Conservation (phyloP, 2,888 invertebrate genomes). For the Ichneumoninae sp. region DNA sequence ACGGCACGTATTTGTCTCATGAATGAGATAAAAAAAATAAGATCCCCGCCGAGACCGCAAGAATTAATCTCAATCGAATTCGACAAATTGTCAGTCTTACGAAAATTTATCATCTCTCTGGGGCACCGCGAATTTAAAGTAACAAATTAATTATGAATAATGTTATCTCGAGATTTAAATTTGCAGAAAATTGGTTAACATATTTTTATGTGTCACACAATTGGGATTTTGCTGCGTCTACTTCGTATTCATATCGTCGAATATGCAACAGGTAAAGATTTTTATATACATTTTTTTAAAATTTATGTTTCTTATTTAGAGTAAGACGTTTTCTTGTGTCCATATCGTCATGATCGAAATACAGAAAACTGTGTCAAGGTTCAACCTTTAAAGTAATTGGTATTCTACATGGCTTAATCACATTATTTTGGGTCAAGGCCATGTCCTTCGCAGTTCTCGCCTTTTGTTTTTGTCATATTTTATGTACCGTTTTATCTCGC, state of each 20-base stretch:
- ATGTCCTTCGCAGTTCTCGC: slow-evolving; percentile 2
- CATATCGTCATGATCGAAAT: slow-evolving; percentile 5
- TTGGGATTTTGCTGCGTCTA: slow-evolving; percentile 99
- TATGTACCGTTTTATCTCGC: background rate
- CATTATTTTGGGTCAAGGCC: slow-evolving; percentile 1
- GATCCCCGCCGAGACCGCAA: background rate
- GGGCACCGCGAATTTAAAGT: background rate
- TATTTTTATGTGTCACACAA: slow-evolving; percentile 97
- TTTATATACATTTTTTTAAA: background rate
- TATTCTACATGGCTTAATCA: slow-evolving; percentile 17
- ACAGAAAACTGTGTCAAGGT: slow-evolving; percentile 15
- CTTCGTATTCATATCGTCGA: slow-evolving; percentile 96
- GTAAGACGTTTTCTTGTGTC: background rate
- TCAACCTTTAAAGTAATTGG: slow-evolving; percentile 7
- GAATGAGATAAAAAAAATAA: background rate
- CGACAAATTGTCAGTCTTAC: background rate
- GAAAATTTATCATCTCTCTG: background rate
- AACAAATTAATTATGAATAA: slow-evolving; percentile 18
- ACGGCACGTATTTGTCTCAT: background rate
- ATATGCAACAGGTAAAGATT: slow-evolving; percentile 89
- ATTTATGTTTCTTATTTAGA: background rate
- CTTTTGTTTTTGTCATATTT: slow-evolving; percentile 2
- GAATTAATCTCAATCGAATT: background rate
- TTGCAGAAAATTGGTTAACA: slow-evolving; percentile 88
- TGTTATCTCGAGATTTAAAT: slow-evolving; percentile 67